Percentiles rank a stretch among this genome's conserved stretches.
Conservation (phyloP, 2,888 invertebrate genomes). For the Habrosyne pyritoides region DNA sequence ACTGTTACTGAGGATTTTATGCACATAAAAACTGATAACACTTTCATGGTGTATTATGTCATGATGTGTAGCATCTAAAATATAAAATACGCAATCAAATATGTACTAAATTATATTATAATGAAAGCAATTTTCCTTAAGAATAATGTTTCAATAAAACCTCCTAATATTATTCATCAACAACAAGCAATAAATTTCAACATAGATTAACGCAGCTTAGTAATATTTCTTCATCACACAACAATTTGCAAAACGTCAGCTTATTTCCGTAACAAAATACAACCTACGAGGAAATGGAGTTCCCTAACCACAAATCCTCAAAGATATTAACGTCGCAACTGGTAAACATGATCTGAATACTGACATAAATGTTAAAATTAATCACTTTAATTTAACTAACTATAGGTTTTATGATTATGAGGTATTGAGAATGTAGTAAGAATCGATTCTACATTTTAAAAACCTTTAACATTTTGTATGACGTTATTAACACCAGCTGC, state of each 20-base stretch:
- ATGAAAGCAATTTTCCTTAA: no score
- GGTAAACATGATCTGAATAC: conserved; percentile 45
- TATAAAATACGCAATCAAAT: no score
- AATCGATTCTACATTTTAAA: background rate
- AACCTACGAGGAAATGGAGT: conserved; percentile 29
- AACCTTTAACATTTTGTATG: background rate
- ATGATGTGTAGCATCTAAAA: no score
- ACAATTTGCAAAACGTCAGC: conserved; percentile 15
- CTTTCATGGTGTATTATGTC: no score
- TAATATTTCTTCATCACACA: conserved; percentile 19
- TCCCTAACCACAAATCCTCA: conserved; percentile 33
- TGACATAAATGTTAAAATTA: conserved; percentile 26
- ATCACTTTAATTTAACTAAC: conserved; percentile 13
- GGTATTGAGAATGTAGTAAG: no score
- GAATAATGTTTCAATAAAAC: background rate
- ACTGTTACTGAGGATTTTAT: no score
- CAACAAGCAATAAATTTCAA: background rate
- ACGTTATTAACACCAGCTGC: background rate
- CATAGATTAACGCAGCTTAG: conserved; percentile 11
- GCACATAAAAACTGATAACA: no score
- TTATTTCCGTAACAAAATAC: conserved; percentile 19
- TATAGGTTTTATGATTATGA: background rate
- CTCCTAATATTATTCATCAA: background rate
- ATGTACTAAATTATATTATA: no score
- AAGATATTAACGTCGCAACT: conserved; percentile 31